These are phyloP conservation scores for Papilio xuthus DNA, from an alignment of 1,140 invertebrate genomes.

Conservation along the genomic window DNA sequence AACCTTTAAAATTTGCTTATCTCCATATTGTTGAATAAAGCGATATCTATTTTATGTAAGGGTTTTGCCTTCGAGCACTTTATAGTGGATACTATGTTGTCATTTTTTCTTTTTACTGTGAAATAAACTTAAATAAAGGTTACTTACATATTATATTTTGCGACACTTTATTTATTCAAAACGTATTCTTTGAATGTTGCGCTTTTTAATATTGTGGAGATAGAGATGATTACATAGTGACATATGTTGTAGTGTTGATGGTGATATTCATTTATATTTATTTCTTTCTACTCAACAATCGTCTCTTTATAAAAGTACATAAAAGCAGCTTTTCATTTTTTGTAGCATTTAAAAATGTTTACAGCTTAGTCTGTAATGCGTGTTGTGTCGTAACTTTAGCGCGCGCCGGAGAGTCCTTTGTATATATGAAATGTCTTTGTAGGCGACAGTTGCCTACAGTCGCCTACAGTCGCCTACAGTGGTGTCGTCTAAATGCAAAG, in stretches of 20 bases:
- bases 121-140: slow-evolving; percentile 6
- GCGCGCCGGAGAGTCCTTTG: background rate
- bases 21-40: slow-evolving; percentile 13
- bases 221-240: no score
- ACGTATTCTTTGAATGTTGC: background rate
- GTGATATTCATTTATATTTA: no score
- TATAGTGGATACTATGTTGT: background rate
- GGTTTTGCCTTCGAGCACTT: background rate
- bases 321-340: background rate
- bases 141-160: background rate
- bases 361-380: background rate
- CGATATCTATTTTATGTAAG: slow-evolving; percentile 3
- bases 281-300: no score
- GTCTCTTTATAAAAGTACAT: background rate
- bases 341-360: background rate
- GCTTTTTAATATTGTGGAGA: no score
- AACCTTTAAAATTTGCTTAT: slow-evolving; percentile 13
- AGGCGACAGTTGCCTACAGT: slow-evolving; percentile 5
- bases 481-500: background rate
- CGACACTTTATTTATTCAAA: background rate
- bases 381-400: background rate
- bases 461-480: background rate
- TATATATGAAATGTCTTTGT: background rate
- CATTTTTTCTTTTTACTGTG: background rate
- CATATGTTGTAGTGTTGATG: no score